Conservation (phyloP, 2,888 invertebrate species). For the Theodoxus fluviatilis region DNA sequence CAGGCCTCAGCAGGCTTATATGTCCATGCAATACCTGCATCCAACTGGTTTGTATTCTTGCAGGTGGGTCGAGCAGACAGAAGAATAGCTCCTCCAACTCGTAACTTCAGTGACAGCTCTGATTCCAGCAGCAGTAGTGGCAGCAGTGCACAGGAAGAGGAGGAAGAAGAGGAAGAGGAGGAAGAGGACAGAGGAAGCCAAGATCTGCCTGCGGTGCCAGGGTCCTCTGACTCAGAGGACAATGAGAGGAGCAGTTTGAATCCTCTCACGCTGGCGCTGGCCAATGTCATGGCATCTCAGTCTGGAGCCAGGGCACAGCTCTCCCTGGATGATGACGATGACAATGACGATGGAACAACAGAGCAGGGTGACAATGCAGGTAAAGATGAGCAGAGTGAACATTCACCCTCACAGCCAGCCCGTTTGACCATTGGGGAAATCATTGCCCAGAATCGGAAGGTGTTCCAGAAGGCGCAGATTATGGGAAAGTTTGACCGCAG, state of each 20-base stretch:
- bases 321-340: slow-evolving; percentile 33
- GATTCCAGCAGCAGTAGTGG: too few species aligned
- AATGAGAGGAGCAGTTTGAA: slow-evolving; percentile 34
- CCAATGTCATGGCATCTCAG: slow-evolving; percentile 49
- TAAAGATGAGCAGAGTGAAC: not conserved
- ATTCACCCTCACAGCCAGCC: too few species aligned
- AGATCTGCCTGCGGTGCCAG: slow-evolving; percentile 23
- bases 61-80: too few species aligned
- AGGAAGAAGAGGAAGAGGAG: not conserved
- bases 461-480: too few species aligned
- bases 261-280: slow-evolving; percentile 52
- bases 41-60: too few species aligned
- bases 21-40: too few species aligned
- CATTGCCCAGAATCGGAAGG: slow-evolving; percentile 45
- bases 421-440: slow-evolving; percentile 45
- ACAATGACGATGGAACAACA: slow-evolving; percentile 15
- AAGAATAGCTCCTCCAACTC: not conserved
- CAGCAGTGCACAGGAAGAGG: slow-evolving; percentile 7
- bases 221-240: slow-evolving; percentile 29
- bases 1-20: too few species aligned
- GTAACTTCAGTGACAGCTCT: not conserved
- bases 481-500: too few species aligned
- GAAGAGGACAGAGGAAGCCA: slow-evolving; percentile 25
- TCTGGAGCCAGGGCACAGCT: slow-evolving; percentile 33
- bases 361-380: too few species aligned